Base-by-base conservation (phyloP, 2,797 vertebrate species). In the Peromyscus eremicus region DNA sequence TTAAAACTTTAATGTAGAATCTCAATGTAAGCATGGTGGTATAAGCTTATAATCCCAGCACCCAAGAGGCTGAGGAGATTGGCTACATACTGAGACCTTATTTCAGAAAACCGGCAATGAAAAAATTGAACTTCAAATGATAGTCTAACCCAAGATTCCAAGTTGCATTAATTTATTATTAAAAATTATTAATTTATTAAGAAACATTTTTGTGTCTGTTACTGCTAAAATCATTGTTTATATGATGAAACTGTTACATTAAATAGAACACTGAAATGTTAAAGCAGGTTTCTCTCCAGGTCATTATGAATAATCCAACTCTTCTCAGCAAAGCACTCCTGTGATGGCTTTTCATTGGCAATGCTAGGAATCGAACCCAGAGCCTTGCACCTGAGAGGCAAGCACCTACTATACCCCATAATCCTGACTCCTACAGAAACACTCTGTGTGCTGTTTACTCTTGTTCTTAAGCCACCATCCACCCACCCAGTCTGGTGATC, bases 251-350 rank as follows among this genome's bases (percentile, higher is more conserved):
- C 6, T 93, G 11, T 68, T 88, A 55, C 49, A 68, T 52, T 93
- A 76, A 95, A 68, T 27, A 95, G 87, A 87, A 92, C 52, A n/a
- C 60, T 94, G 66, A 96, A 95, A 95, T 70, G 91, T 60, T 55
- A 55, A 79, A 89, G 46, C 60, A 23, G 52, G 88, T 66, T 92
- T 94, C 52, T 60, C 91, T 97, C 75, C 71, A 92, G 77, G 60
- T 93, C 95, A 97, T 60, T 49, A 92, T 88, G 49, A 96, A 91
- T 94, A 91, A 95, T 94, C 40, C 96, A 68, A 93, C n/a, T 87
- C 64, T 92, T 93, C 62, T 75, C 88, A 91, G 37, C 60, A 79
- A 79, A 12, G 16, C 25, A 75, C 5, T 62, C 34, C 60, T 46
- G 17, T 49, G 27, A n/a, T 68, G 34, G 27, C 32, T 75, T 40